Conservation (phyloP, 2,888 invertebrate species). For the Alentia gelatinosa region DNA sequence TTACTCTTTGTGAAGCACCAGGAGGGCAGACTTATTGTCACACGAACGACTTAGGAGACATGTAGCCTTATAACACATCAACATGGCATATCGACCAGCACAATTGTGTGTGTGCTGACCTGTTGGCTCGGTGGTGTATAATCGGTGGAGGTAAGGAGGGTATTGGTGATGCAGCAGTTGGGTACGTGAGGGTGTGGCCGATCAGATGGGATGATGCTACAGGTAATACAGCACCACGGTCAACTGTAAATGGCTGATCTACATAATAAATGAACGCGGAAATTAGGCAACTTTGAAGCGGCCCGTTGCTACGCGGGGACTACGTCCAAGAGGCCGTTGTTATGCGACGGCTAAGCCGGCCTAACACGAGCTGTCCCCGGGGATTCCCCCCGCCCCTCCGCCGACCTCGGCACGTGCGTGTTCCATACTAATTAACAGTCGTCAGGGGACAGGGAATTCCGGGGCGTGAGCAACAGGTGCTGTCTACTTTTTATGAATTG, state of each 20-base stretch:
- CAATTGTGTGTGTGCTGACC: too few species aligned
- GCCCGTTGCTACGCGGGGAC: background rate
- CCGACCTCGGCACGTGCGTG: background rate
- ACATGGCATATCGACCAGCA: too few species aligned
- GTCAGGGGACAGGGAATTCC: too few species aligned
- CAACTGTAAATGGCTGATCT: background rate
- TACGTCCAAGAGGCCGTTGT: background rate
- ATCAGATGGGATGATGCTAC: background rate
- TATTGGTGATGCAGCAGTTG: background rate
- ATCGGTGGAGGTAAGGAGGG: background rate
- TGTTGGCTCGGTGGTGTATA: background rate
- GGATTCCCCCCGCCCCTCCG: background rate
- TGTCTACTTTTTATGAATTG: background rate
- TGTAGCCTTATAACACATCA: too few species aligned
- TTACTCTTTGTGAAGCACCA: too few species aligned
- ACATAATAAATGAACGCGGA: constrained; percentile 11
- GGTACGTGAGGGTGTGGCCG: background rate
- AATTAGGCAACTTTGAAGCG: background rate
- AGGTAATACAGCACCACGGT: background rate
- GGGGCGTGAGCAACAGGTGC: background rate
- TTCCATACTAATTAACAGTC: background rate
- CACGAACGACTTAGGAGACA: too few species aligned
- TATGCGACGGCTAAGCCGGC: background rate
- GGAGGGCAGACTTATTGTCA: too few species aligned
- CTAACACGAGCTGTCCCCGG: background rate